A percentile compares a stretch with the other conserved stretches of the same genome.
Conservation (phyloP, 1,140 invertebrate species). For the Zaprionus gabonicus region DNA sequence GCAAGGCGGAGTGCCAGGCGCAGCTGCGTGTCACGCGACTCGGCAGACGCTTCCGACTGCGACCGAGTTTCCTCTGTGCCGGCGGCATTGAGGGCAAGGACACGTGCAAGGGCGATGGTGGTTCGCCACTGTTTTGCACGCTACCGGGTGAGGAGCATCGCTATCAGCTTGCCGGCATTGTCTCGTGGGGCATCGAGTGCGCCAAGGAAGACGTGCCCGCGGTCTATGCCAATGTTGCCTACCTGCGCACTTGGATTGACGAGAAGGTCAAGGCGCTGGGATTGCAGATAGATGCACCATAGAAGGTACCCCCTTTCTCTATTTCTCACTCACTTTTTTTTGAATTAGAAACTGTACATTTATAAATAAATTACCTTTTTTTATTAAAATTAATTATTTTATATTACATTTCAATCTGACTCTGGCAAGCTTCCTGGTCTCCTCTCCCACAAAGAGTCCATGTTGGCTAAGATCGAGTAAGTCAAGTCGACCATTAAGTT, state of each 20-base stretch:
- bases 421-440: no score
- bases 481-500: no score
- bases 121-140: slow-evolving; percentile 88
- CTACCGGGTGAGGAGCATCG: slow-evolving; percentile 84
- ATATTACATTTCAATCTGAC: background rate
- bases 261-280: slow-evolving; percentile 48
- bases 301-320: background rate
- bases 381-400: background rate
- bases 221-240: slow-evolving; percentile 89
- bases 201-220: slow-evolving; percentile 88
- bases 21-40: slow-evolving; percentile 87
- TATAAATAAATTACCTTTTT: background rate
- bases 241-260: slow-evolving; percentile 87
- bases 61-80: slow-evolving; percentile 86
- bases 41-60: slow-evolving; percentile 87
- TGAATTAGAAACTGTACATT: background rate
- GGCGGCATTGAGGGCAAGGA: slow-evolving; percentile 89
- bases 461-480: no score
- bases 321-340: background rate
- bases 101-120: slow-evolving; percentile 88
- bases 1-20: slow-evolving; percentile 85
- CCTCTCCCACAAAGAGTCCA: no score
- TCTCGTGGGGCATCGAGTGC: slow-evolving; percentile 85
- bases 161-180: slow-evolving; percentile 87
- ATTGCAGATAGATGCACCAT: slow-evolving; percentile 18